These are phyloP conservation scores for Jaculus jaculus DNA, from an alignment of 2,113 vertebrate species.

Conservation along the genomic window DNA sequence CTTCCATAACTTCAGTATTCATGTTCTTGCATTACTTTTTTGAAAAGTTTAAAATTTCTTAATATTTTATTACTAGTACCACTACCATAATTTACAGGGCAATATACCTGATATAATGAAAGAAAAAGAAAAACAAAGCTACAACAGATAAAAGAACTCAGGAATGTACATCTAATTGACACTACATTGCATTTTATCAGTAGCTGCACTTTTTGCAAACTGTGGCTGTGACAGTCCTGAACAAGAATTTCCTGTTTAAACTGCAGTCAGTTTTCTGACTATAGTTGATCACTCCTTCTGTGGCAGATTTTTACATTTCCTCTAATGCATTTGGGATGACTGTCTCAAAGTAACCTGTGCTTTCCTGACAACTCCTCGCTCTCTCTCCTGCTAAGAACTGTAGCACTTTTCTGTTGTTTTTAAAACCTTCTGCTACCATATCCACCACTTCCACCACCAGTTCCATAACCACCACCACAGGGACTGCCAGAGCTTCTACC, in stretches of 20 bases:
- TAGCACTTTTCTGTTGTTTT: conserved; percentile 82
- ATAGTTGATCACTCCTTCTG: not conserved
- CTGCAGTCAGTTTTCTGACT: conserved; percentile 4
- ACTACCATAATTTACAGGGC: conserved; percentile 95
- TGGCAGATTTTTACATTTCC: conserved; percentile 86
- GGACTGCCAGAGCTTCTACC: no score
- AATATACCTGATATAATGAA: conserved; percentile 94
- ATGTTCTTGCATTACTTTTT: conserved; percentile 11
- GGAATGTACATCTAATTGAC: conserved; percentile 93
- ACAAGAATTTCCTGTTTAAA: conserved; percentile 92
- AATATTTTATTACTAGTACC: conserved; percentile 93
- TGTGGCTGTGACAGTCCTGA: conserved; percentile 95
- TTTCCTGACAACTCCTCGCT: conserved; percentile 98
- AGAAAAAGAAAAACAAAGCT: conserved; percentile 91
- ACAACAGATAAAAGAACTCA: conserved; percentile 92
- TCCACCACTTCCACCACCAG: no score
- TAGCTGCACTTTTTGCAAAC: conserved; percentile 92
- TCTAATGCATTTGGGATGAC: conserved; percentile 95
- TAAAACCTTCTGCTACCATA: no score
- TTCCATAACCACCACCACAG: no score
- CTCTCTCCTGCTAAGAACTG: conserved; percentile 98
- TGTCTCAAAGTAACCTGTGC: conserved; percentile 99
- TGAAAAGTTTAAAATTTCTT: conserved; percentile 91
- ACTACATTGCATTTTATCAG: conserved; percentile 91
- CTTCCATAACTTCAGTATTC: not conserved